Base-by-base conservation (phyloP, 2,113 vertebrate genomes). In the Otus sunia region DNA sequence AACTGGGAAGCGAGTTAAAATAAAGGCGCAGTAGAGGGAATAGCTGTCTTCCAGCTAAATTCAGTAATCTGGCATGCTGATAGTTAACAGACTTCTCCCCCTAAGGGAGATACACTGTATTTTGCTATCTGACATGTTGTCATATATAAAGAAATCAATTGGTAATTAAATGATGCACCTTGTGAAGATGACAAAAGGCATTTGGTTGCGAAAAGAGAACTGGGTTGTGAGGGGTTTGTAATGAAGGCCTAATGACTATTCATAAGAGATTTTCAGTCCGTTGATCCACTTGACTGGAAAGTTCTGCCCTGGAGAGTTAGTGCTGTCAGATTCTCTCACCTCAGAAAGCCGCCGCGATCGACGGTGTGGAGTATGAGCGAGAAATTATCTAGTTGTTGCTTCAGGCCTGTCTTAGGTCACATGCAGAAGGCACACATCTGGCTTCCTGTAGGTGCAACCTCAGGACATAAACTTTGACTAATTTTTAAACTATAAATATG, bases 161-260 rank as follows among this genome's bases (percentile, higher is more conserved):
- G 99, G 99, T 99, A 99, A 99, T 99, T 99, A 99, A 99, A 99
- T 98, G 99, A 99, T 99, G 99, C 99, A 99, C 99, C 99, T 99
- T 99, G 99, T 99, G 99, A 99, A 98, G 98, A 99, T 99, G 99
- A 99, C 99, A 99, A 99, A 99, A 99, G 99, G 98, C 99, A 99
- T 99, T 99, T 99, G 99, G 99, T 99, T 99, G 98, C 98, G 92
- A 98, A 98, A 98, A 98, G 99, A 99, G 99, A 98, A 98, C 98
- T 98, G 98, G 98, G 98, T 98, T 98, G 98, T 98, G 98, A 99
- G 99, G 99, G 98, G 98, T 99, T 98, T 98, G 99, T 99, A 99
- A 99, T 99, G 99, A 99, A 99, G 99, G 99, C 98, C 99, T 99
- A 99, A 99, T 99, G 99, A 99, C 99, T 99, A 99, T 99, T 99